phyloP scores from a whole-genome alignment of 2,797 vertebrate species.

The Phalanger gymnotis region DNA sequence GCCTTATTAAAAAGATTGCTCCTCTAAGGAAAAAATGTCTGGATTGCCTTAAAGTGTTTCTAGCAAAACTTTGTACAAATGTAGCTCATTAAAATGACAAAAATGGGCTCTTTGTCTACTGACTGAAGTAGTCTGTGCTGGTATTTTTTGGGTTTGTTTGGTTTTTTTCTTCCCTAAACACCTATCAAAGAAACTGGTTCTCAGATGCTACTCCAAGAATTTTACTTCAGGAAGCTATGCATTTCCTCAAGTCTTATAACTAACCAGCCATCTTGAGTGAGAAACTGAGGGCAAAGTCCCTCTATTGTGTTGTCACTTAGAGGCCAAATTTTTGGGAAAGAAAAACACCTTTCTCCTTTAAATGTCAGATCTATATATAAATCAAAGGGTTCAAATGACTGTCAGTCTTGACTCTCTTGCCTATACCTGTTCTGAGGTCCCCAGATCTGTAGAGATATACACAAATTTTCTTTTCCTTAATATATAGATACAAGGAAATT shows the following conservation, averaged over 20 bases:
- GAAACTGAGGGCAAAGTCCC: neutral
- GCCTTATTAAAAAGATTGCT: neutral
- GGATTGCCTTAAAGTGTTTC: conserved; percentile 40
- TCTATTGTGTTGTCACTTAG: conserved; percentile 29
- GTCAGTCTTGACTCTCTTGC: neutral
- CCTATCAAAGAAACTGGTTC: conserved; percentile 48
- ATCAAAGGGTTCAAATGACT: conserved; percentile 7
- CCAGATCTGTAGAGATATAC: neutral
- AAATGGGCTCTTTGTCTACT: conserved; percentile 17
- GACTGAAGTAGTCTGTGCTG: neutral
- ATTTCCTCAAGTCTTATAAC: conserved; percentile 39
- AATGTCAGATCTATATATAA: conserved; percentile 4
- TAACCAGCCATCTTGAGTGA: neutral
- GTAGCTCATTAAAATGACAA: conserved; percentile 56
- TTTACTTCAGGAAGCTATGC: conserved; percentile 46
- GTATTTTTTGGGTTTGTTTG: neutral
- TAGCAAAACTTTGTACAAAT: conserved; percentile 56
- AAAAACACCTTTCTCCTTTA: neutral
- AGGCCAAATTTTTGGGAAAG: conserved; percentile 9
- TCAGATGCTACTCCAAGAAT: conserved; percentile 41
- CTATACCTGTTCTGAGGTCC: neutral
- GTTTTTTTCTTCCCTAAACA: conserved; percentile 29
- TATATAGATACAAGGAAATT: conserved; percentile 54
- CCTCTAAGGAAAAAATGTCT: conserved; percentile 55
- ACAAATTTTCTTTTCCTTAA: conserved; percentile 45